phyloP scores from a whole-genome alignment of 2,888 invertebrate species.

The Torymus auratus region DNA sequence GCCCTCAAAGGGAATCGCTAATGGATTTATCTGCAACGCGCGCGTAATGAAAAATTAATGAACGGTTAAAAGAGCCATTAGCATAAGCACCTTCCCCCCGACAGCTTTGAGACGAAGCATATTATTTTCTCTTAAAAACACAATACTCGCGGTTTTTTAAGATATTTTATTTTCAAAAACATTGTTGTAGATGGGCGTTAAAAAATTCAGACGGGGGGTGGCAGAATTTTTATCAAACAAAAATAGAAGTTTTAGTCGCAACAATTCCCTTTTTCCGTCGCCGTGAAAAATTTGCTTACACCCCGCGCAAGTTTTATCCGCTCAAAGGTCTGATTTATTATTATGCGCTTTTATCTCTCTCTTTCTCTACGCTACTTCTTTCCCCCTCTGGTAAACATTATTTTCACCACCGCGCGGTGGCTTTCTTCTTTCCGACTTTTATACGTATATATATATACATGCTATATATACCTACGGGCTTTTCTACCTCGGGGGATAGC shows the following conservation, averaged over 20 bases:
- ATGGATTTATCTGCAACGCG: neutral
- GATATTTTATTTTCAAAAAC: too few relatives aligned
- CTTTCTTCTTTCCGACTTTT: constrained; percentile 49
- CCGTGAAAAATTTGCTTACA: constrained; percentile 38
- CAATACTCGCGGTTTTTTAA: too few relatives aligned
- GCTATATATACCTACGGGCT: too few relatives aligned
- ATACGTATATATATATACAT: constrained; percentile 41
- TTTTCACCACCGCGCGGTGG: constrained; percentile 22
- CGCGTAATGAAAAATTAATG: constrained; percentile 11
- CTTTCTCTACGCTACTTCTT: neutral
- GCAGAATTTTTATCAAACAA: too few relatives aligned
- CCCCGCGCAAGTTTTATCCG: constrained; percentile 7
- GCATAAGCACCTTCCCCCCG: constrained; percentile 20
- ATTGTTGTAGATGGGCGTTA: too few relatives aligned
- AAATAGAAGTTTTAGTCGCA: neutral
- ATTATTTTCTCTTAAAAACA: too few relatives aligned
- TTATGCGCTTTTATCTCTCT: constrained; percentile 45
- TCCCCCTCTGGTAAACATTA: constrained; percentile 38
- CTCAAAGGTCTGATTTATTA: constrained; percentile 52
- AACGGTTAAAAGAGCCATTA: constrained; percentile 20
- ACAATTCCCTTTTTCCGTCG: constrained; percentile 5
- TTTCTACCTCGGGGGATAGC: neutral
- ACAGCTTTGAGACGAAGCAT: too few relatives aligned
- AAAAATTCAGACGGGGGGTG: too few relatives aligned
- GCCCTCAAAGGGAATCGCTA: too few relatives aligned